A percentile compares a stretch with the other conserved stretches of the same genome.
Evolutionary conservation across 1,140 invertebrate species (phyloP).

Genomic region (Zaprionus davidi): DNA sequence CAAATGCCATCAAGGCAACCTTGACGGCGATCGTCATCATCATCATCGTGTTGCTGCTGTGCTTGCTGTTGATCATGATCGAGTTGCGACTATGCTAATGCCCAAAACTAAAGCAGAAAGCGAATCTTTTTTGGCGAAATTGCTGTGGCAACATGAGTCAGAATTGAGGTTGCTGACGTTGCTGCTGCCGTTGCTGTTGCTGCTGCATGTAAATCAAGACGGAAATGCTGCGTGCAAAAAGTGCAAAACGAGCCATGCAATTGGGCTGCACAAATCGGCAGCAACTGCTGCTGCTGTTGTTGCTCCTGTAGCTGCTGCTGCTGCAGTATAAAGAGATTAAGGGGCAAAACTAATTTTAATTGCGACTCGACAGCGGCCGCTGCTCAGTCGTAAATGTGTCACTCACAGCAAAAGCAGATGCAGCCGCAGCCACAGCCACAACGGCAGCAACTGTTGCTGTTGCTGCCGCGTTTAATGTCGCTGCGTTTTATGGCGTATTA

Average conservation of each 20-base stretch:
- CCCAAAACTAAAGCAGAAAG: constrained; percentile 17
- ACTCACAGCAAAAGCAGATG: constrained; percentile 50
- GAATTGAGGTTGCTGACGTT: background rate
- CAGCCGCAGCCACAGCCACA: background rate
- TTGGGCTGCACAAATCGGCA: constrained; percentile 70
- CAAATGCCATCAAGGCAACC: constrained; percentile 69
- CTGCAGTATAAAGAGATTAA: constrained; percentile 76
- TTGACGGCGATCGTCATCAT: constrained; percentile 53
- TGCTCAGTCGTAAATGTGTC: constrained; percentile 76
- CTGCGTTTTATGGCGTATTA: constrained; percentile 62
- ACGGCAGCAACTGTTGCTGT: constrained; percentile 8
- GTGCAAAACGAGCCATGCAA: constrained; percentile 77
- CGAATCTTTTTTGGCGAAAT: background rate
- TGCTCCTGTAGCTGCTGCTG: constrained; percentile 25
- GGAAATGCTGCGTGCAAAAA: constrained; percentile 79
- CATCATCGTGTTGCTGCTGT: constrained; percentile 14
- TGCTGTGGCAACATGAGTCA: constrained; percentile 1
- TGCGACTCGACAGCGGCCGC: constrained; percentile 40
- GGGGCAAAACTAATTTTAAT: constrained; percentile 81
- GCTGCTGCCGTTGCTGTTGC: background rate
- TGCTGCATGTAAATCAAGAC: constrained; percentile 70
- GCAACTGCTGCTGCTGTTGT: constrained; percentile 28
- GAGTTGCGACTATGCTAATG: background rate
- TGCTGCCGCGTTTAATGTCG: constrained; percentile 27
- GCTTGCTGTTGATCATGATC: constrained; percentile 3